Conservation (phyloP, 1,140 invertebrate species). For the Tyrophagus putrescentiae region DNA sequence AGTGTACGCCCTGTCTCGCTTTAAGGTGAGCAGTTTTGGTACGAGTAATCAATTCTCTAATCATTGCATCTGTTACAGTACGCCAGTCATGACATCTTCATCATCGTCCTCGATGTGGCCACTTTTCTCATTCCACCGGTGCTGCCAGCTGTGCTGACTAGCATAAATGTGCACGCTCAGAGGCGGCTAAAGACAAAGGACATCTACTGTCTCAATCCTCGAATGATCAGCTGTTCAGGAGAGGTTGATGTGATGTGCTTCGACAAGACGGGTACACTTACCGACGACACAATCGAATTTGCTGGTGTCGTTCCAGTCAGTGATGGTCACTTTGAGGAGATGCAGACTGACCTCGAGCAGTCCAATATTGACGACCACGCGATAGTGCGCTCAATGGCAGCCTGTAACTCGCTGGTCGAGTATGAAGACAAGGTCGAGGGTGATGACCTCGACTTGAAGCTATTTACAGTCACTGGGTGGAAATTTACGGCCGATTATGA, state of each 20-base stretch:
- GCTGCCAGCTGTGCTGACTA: slow-evolving; percentile 40
- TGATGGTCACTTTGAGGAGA: background rate
- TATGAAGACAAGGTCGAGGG: slow-evolving; percentile 57
- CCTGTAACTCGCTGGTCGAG: slow-evolving; percentile 63
- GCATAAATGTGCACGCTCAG: slow-evolving; percentile 42
- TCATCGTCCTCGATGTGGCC: slow-evolving; percentile 33
- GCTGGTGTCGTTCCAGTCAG: background rate
- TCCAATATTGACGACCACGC: background rate
- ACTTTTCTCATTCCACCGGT: slow-evolving; percentile 34
- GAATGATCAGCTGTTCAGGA: slow-evolving; percentile 39
- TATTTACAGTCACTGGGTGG: slow-evolving; percentile 55
- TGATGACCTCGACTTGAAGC: slow-evolving; percentile 66
- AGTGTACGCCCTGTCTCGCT: slow-evolving; percentile 26
- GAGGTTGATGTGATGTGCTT: slow-evolving; percentile 42
- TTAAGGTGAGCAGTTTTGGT: background rate
- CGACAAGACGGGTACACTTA: slow-evolving; percentile 74
- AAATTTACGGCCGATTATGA: background rate
- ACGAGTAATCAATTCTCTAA: background rate
- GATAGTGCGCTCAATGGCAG: slow-evolving; percentile 44
- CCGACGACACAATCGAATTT: slow-evolving; percentile 52
- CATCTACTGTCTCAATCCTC: slow-evolving; percentile 42
- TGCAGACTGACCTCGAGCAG: background rate
- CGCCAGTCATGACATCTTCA: slow-evolving; percentile 28
- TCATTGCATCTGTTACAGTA: slow-evolving; percentile 26
- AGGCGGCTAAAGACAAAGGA: slow-evolving; percentile 34